Conservation (phyloP, 1,140 invertebrate species). For the Lysiphlebus fabarum region DNA sequence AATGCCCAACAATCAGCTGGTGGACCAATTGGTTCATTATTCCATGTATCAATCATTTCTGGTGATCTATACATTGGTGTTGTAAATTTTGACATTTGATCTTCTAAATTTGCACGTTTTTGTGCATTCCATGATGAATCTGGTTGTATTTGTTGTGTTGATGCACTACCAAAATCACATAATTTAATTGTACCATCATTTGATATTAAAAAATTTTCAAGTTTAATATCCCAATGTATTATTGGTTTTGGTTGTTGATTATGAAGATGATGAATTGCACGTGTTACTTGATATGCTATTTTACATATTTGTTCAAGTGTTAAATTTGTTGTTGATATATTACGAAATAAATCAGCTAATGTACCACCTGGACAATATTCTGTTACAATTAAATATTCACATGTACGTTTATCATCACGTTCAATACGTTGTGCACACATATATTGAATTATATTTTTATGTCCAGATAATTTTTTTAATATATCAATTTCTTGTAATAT, state of each 20-base stretch:
- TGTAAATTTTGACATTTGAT: constrained; percentile 73
- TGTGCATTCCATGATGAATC: constrained; percentile 89
- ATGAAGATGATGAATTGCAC: constrained; percentile 92
- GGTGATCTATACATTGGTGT: constrained; percentile 90
- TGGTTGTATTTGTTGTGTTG: constrained; percentile 77
- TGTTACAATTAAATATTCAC: constrained; percentile 70
- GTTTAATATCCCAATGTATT: constrained; percentile 89
- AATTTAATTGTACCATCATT: constrained; percentile 84
- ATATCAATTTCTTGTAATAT: constrained; percentile 78
- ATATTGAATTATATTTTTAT: constrained; percentile 79
- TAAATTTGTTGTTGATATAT: constrained; percentile 61
- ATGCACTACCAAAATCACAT: constrained; percentile 98
- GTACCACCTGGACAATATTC: constrained; percentile 74
- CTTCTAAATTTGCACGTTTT: constrained; percentile 88
- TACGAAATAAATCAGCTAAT: constrained; percentile 76
- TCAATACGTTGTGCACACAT: constrained; percentile 72
- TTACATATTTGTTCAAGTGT: constrained; percentile 74
- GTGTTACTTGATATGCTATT: constrained; percentile 89
- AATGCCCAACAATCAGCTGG: constrained; percentile 94
- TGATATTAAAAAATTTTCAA: constrained; percentile 74
- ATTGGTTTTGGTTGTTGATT: constrained; percentile 78
- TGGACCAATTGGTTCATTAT: constrained; percentile 87
- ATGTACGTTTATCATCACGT: constrained; percentile 56
- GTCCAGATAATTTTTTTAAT: constrained; percentile 72
- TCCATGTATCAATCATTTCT: constrained; percentile 98